Base-by-base conservation (phyloP, 2,797 vertebrate species). In the Microchirus variegatus region DNA sequence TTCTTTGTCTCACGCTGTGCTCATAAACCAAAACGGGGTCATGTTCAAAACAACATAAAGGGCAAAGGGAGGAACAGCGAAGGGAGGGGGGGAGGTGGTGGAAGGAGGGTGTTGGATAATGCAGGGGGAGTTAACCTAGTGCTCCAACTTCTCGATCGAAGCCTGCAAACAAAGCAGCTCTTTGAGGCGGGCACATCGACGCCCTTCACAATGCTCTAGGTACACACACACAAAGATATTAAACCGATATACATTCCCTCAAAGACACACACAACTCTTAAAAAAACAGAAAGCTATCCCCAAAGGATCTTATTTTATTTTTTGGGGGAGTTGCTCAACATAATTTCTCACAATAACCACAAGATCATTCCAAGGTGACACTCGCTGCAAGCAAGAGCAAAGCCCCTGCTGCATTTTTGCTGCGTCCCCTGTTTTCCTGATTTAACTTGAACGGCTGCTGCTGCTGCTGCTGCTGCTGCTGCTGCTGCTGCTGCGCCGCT, bases 111-210 rank as follows among this genome's bases (percentile, higher is more conserved):
- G n/a, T n/a, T 37, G 53, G 54, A 4, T 61, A 14, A n/a, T 42
- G 36, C 7, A 3, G n/a, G 69, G 62, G 66, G 38, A 36, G 65
- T 73, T 70, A 78, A 75, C 76, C 66, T 67, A 75, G 70, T 65
- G 59, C 63, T 69, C 71, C 67, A 84, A 84, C 87, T 82, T 88
- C 87, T 82, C 87, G 77, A 84, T 83, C 73, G 75, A 63, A 74
- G 78, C 65, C 57, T 77, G 81, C 73, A 82, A 88, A 91, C 89
- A 89, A 89, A 90, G 87, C 80, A 68, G 41, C 70, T 86, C 80
- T 89, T 87, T 85, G 78, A 90, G 79, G 71, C 82, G 76, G 85
- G 78, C 71, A 51, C 81, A 77, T 82, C 83, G 75, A 31, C 82
- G 78, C 63, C 80, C 74, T 84, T 83, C 78, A 86, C 78, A 81